A percentile compares a stretch with the other conserved stretches of the same genome.
phyloP scores from a whole-genome alignment of 2,888 invertebrate species.

The Amphimallon solstitiale region DNA sequence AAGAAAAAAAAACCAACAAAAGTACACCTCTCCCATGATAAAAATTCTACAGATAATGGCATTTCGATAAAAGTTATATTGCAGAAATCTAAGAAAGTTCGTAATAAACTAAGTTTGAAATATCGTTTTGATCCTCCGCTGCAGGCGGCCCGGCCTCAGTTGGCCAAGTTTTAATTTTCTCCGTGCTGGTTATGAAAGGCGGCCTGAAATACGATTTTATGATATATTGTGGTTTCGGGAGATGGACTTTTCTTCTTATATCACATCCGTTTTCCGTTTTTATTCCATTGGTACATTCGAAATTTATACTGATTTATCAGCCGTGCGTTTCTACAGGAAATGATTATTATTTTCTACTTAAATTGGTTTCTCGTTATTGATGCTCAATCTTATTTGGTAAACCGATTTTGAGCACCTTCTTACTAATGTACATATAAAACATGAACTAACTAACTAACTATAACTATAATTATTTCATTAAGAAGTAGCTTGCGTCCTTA shows the following conservation, averaged over 20 bases:
- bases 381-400: not conserved
- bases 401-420: not conserved
- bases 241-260: constrained; percentile 24
- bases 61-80: constrained; percentile 48
- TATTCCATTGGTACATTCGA: constrained; percentile 17
- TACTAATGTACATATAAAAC: too few species aligned
- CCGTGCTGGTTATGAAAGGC: constrained; percentile 44
- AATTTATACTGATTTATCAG: constrained; percentile 19
- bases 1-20: constrained; percentile 23
- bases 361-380: not conserved
- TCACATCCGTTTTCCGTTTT: constrained; percentile 6
- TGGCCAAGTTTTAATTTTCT: constrained; percentile 46
- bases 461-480: too few species aligned
- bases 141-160: constrained; percentile 38
- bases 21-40: constrained; percentile 26
- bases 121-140: constrained; percentile 47
- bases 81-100: constrained; percentile 45
- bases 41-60: constrained; percentile 42
- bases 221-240: constrained; percentile 34
- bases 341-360: constrained; percentile 7
- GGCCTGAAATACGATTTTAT: constrained; percentile 36
- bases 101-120: constrained; percentile 50
- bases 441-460: too few species aligned
- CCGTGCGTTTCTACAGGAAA: not conserved
- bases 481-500: too few species aligned